These are phyloP conservation scores for Criorhina ranunculi DNA, from an alignment of 2,888 invertebrate species.

Conservation along the genomic window DNA sequence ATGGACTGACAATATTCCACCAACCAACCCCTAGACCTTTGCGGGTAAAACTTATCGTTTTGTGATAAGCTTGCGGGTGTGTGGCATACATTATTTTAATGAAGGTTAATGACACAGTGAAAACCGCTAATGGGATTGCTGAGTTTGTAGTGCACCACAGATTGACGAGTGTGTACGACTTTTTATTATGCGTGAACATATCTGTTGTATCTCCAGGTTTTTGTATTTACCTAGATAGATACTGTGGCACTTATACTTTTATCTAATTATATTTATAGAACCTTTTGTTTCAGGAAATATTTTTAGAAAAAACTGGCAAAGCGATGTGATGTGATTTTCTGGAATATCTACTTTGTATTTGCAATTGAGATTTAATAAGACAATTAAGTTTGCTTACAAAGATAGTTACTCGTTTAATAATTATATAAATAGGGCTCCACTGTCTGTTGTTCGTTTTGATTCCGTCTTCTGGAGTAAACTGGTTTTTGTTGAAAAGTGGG, in stretches of 20 bases:
- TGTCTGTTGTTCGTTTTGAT: not conserved
- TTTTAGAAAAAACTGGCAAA: too few species aligned
- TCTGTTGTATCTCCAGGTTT: not conserved
- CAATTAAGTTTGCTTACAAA: too few species aligned
- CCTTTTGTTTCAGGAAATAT: too few species aligned
- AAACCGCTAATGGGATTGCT: conserved; percentile 7
- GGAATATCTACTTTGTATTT: too few species aligned
- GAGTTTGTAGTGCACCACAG: conserved; percentile 7
- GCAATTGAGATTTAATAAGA: too few species aligned
- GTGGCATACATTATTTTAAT: not conserved
- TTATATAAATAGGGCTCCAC: too few species aligned
- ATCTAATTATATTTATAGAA: too few species aligned
- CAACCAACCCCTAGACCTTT: conserved; percentile 55
- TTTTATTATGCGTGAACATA: not conserved
- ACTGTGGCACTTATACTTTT: too few species aligned
- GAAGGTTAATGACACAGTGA: conserved; percentile 34
- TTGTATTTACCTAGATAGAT: too few species aligned
- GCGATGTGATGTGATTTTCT: too few species aligned
- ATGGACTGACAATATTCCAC: too few species aligned
- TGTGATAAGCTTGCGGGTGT: conserved; percentile 42
- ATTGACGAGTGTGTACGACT: conserved; percentile 1
- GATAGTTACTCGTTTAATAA: too few species aligned
- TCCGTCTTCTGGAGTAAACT: not conserved
- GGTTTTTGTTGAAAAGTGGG: not conserved
- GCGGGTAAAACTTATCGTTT: conserved; percentile 16